Conservation (phyloP, 2,888 invertebrate species). For the Diarsia mendica region DNA sequence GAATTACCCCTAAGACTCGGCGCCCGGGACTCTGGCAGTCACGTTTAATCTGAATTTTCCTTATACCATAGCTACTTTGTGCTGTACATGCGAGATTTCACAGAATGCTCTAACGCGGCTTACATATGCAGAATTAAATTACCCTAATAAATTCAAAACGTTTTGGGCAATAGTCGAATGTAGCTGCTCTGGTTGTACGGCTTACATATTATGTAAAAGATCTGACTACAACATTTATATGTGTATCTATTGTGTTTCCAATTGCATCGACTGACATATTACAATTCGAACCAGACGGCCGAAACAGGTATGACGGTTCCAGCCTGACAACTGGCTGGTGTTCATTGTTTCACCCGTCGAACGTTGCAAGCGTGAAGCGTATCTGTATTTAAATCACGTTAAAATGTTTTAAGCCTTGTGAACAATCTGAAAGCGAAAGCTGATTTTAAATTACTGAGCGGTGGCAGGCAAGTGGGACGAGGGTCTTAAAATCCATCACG, state of each 20-base stretch:
- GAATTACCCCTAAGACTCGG: slow-evolving; percentile 82
- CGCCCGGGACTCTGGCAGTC: slow-evolving; percentile 75
- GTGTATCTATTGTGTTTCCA: slow-evolving; percentile 17
- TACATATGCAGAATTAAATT: slow-evolving; percentile 76
- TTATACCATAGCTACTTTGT: slow-evolving; percentile 75
- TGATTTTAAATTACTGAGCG: slow-evolving; percentile 67
- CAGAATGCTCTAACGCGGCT: slow-evolving; percentile 70
- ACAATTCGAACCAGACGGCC: slow-evolving; percentile 12
- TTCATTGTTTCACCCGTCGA: slow-evolving; percentile 59
- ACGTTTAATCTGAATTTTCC: slow-evolving; percentile 86
- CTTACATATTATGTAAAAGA: slow-evolving; percentile 38
- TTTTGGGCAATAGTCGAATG: slow-evolving; percentile 66
- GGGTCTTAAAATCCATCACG: slow-evolving; percentile 88
- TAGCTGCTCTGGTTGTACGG: slow-evolving; percentile 52
- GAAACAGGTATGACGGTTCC: slow-evolving; percentile 39
- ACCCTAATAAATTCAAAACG: slow-evolving; percentile 71
- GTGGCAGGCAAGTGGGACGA: slow-evolving; percentile 72
- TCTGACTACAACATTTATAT: slow-evolving; percentile 24
- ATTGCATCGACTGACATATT: slow-evolving; percentile 22
- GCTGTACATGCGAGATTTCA: slow-evolving; percentile 73
- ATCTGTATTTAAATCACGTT: slow-evolving; percentile 62
- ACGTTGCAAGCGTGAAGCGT: slow-evolving; percentile 44
- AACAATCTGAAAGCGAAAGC: slow-evolving; percentile 58
- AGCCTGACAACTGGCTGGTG: slow-evolving; percentile 28
- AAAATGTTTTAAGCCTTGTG: slow-evolving; percentile 58